Conservation (phyloP, 2,113 vertebrate species). For the Cottus gobio region DNA sequence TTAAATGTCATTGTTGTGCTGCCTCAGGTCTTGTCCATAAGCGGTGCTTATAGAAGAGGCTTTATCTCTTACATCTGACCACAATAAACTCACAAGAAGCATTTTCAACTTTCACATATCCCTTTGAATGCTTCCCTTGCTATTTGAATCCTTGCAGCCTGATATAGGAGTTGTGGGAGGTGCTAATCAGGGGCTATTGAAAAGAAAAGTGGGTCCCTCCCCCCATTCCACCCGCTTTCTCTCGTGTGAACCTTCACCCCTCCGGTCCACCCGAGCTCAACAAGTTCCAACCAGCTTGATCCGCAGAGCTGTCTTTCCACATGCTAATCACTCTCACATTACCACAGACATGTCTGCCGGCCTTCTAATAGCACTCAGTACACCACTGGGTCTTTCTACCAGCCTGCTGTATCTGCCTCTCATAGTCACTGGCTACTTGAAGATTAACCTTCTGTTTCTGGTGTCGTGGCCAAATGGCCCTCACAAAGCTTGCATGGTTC, state of each 20-base stretch:
- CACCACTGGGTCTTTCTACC: neutral
- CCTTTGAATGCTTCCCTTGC: neutral
- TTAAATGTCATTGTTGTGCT: neutral
- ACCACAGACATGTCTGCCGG: neutral
- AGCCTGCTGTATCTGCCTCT: neutral
- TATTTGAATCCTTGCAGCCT: neutral
- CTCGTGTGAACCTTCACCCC: slow-evolving; percentile 10
- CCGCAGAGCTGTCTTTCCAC: slow-evolving; percentile 13
- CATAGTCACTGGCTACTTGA: neutral
- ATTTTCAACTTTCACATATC: neutral
- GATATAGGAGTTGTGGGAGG: neutral
- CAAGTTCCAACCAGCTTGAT: slow-evolving; percentile 35
- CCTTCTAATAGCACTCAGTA: neutral
- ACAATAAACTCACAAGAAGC: neutral
- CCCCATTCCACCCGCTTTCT: neutral
- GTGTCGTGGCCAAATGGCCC: neutral
- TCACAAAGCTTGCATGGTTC: neutral
- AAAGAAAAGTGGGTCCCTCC: neutral
- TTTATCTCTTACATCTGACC: neutral
- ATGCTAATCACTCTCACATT: slow-evolving; percentile 33
- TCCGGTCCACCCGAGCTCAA: neutral
- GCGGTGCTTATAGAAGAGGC: neutral
- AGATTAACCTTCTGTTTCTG: neutral
- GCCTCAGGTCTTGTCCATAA: neutral
- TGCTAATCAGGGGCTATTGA: slow-evolving; percentile 7